Percentiles rank a stretch among this genome's conserved stretches.
phyloP scores from a whole-genome alignment of 2,797 vertebrate species.

The Pampus argenteus region DNA sequence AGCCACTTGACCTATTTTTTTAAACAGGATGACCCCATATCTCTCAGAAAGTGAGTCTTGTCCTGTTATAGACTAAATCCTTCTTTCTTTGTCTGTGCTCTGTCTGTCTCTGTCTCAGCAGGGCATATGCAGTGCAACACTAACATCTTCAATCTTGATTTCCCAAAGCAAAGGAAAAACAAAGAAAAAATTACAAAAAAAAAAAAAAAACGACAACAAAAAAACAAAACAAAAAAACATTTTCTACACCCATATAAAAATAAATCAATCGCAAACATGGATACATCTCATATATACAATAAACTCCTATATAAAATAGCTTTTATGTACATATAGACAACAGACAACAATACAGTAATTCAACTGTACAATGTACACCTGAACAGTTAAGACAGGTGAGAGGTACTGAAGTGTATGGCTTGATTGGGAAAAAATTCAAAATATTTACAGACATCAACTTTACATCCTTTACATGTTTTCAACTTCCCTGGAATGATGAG shows the following conservation, averaged over 20 bases:
- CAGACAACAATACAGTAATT: slow-evolving; percentile 80
- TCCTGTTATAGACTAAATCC: slow-evolving; percentile 77
- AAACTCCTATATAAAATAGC: slow-evolving; percentile 88
- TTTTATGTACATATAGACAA: slow-evolving; percentile 88
- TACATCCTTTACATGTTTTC: slow-evolving; percentile 81
- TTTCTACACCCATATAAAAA: slow-evolving; percentile 88
- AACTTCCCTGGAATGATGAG: slow-evolving; percentile 86
- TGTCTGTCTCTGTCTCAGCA: slow-evolving; percentile 83
- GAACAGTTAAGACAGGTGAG: slow-evolving; percentile 86
- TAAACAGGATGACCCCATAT: slow-evolving; percentile 75
- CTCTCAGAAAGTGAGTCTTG: slow-evolving; percentile 75
- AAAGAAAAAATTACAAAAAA: slow-evolving; percentile 41
- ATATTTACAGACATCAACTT: slow-evolving; percentile 84
- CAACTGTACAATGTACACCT: slow-evolving; percentile 88
- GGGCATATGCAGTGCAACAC: slow-evolving; percentile 86
- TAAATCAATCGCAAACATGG: slow-evolving; percentile 88
- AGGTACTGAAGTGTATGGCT: slow-evolving; percentile 92
- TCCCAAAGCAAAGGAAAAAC: slow-evolving; percentile 77
- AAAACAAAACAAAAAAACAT: slow-evolving; percentile 53
- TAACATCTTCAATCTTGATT: slow-evolving; percentile 79
- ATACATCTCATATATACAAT: slow-evolving; percentile 88
- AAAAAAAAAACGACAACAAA: slow-evolving; percentile 62
- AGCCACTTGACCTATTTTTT: slow-evolving; percentile 77
- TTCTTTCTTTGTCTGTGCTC: slow-evolving; percentile 76
- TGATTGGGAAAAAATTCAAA: slow-evolving; percentile 84